Conservation (phyloP, 2,888 invertebrate genomes). For the Muschampia staudingeri region DNA sequence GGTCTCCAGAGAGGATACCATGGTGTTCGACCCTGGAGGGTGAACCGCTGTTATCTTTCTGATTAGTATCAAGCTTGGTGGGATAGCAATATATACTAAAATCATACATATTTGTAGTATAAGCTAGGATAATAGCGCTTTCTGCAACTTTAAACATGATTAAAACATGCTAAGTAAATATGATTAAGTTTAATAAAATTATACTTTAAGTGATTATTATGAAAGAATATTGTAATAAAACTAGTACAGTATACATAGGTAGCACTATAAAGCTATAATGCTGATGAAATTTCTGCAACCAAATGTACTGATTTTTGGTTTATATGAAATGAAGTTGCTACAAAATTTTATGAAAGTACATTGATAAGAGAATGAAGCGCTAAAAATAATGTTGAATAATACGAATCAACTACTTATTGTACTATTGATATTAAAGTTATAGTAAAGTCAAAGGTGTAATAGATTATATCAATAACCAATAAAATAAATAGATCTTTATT, state of each 20-base stretch:
- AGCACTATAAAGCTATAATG: neutral
- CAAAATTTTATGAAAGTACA: neutral
- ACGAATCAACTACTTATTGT: neutral
- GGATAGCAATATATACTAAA: constrained; percentile 73
- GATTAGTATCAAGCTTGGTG: constrained; percentile 89
- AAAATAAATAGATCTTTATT: too few relatives aligned
- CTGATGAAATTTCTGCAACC: neutral
- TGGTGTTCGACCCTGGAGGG: constrained; percentile 94
- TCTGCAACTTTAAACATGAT: constrained; percentile 46
- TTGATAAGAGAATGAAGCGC: neutral
- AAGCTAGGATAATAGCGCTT: constrained; percentile 70
- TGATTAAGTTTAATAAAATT: constrained; percentile 20
- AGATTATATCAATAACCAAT: too few relatives aligned
- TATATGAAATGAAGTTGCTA: neutral
- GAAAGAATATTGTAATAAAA: neutral
- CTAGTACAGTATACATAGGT: neutral
- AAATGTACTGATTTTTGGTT: constrained; percentile 29
- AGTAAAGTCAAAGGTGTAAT: too few relatives aligned
- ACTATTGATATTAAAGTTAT: too few relatives aligned
- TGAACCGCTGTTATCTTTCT: constrained; percentile 89
- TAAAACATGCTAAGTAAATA: constrained; percentile 38
- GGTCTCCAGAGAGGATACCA: constrained; percentile 83
- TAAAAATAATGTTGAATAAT: neutral
- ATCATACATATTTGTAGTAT: constrained; percentile 54
- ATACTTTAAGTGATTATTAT: neutral